phyloP scores from a whole-genome alignment of 2,113 vertebrate species.

The Equus przewalskii region DNA sequence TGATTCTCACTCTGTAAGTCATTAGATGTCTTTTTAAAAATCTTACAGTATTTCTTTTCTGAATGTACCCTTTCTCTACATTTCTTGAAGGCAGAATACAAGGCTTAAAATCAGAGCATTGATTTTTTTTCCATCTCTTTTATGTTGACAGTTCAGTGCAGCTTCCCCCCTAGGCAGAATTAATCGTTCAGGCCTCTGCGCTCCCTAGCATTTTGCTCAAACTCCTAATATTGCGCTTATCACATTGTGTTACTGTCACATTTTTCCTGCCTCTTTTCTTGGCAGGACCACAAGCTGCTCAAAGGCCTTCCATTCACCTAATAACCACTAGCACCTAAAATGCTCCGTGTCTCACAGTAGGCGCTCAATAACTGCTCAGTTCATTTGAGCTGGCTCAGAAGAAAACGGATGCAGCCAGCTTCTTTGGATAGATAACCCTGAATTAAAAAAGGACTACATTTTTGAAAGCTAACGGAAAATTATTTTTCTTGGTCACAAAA shows the following conservation, averaged over 20 bases:
- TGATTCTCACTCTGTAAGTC: background rate
- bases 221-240: constrained; percentile 37
- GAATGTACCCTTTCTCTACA: background rate
- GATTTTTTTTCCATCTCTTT: constrained; percentile 36
- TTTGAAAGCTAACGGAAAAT: background rate
- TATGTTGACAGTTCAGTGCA: constrained; percentile 18
- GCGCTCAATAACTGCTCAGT: background rate
- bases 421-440: background rate
- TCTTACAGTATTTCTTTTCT: background rate
- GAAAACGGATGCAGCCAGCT: background rate
- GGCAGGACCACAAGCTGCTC: background rate
- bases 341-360: background rate
- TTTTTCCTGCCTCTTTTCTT: background rate
- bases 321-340: background rate
- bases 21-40: background rate
- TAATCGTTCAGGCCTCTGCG: background rate
- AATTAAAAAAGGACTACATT: background rate
- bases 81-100: constrained; percentile 60
- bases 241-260: background rate
- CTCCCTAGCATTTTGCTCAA: constrained; percentile 39
- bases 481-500: constrained; percentile 16
- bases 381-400: background rate
- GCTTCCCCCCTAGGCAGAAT: constrained; percentile 33
- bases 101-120: constrained; percentile 63
- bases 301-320: background rate